Evolutionary conservation across 2,888 invertebrate genomes (phyloP).

Genomic region (Oscheius myriophilus): DNA sequence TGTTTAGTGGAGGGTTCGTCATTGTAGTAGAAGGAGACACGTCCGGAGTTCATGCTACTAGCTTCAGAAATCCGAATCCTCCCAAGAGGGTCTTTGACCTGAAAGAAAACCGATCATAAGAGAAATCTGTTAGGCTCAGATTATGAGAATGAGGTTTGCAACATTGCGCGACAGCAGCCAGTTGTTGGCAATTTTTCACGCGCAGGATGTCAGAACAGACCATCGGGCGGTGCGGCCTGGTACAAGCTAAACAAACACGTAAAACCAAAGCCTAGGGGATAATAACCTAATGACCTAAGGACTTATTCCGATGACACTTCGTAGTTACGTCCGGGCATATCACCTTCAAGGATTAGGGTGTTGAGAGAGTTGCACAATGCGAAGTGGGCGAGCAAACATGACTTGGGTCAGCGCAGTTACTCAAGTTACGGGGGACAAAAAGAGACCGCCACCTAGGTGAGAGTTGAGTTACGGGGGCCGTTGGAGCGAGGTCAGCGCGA

Average conservation of each 20-base stretch:
- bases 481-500: constrained; percentile 12
- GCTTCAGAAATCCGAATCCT: background rate
- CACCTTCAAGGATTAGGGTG: constrained; percentile 21
- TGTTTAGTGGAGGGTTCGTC: constrained; percentile 9
- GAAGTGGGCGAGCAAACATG: constrained; percentile 25
- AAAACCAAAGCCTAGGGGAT: no score
- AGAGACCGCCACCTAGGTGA: constrained; percentile 18
- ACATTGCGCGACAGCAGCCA: constrained; percentile 19
- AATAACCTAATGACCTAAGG: no score
- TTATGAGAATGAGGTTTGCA: background rate
- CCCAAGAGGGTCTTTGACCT: constrained; percentile 10
- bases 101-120: background rate
- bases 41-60: constrained; percentile 9
- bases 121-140: constrained; percentile 3
- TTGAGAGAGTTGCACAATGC: constrained; percentile 29
- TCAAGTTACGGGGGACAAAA: constrained; percentile 24
- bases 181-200: constrained; percentile 21
- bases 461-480: constrained; percentile 18
- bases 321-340: constrained; percentile 6
- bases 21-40: constrained; percentile 9
- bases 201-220: constrained; percentile 1
- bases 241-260: constrained; percentile 1
- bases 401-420: constrained; percentile 26
- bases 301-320: no score
- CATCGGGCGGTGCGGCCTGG: constrained; percentile 29